Base-by-base conservation (phyloP, 2,888 invertebrate genomes). In the Coecobrya sp. region DNA sequence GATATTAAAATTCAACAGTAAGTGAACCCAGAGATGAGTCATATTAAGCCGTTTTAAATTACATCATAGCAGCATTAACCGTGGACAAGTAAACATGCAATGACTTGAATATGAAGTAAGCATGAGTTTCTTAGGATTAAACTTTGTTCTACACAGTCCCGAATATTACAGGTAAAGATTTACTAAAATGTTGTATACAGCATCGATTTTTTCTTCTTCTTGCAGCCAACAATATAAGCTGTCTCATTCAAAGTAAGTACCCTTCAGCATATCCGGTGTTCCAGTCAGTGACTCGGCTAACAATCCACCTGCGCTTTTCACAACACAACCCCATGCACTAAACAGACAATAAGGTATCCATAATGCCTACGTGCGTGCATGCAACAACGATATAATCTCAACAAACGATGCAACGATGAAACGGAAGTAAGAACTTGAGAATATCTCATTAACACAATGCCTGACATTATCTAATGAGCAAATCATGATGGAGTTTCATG, bases 251-350 rank as follows among this genome's bases (percentile, higher is more conserved):
- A 65, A 42, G 42, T 65, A 84, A 84, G 65, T 65, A 84, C 49
- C 70, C 86, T 70, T 49, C 62, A 84, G 49, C 70, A 65, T 85
- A 62, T 85, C 86, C 76, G 68, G 86, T 49, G 90, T 91, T 91
- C 90, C 90, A 91, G 90, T 86, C 65, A 79, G 30, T 91, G 79
- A 16, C 30, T 76, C 59, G 10, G 7, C 85, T 86, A 91, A 86
- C 70, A 87, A 87, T 16, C 42, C 2, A 36, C 76, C 45, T 45
- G 19, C 11, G 45, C 49, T 49, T 42, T 22, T 65, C 11, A 27
- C 2, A 36, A 19, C 4, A 70, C 36, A 30, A 73, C 25, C 19
- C 19, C 36, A 4, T 36, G 36, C 3, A 4, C 36, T 36, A 36
- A 36, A 36, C 36, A 36, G 36, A 59, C 59, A 49, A 45, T 10